Percentiles rank a stretch among this genome's conserved stretches.
phyloP scores from a whole-genome alignment of 2,797 vertebrate genomes.

The Semotilus atromaculatus region DNA sequence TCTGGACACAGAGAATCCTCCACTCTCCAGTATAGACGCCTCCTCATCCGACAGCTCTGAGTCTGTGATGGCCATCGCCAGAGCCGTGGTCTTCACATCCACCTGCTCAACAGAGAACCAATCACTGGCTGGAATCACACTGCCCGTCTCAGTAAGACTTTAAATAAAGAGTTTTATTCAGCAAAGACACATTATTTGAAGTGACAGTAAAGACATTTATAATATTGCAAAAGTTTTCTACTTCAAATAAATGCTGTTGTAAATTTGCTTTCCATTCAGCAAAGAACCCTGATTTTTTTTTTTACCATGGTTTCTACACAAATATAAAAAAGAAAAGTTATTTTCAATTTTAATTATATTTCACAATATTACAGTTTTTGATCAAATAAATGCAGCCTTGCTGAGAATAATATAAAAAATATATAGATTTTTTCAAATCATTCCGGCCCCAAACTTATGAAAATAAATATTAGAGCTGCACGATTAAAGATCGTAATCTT shows the following conservation, averaged over 20 bases:
- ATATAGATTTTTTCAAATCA: too few species aligned
- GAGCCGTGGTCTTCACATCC: slow-evolving; percentile 93
- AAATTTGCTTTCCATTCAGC: neutral
- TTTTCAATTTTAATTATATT: too few species aligned
- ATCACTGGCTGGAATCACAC: neutral
- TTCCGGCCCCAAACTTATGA: too few species aligned
- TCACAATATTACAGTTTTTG: too few species aligned
- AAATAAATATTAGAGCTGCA: too few species aligned
- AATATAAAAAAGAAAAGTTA: too few species aligned
- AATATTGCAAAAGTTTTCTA: neutral
- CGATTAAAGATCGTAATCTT: too few species aligned
- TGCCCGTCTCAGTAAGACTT: too few species aligned
- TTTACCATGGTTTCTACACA: too few species aligned
- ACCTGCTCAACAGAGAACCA: slow-evolving; percentile 77
- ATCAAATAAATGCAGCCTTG: too few species aligned
- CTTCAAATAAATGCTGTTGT: neutral
- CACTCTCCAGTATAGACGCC: slow-evolving; percentile 96
- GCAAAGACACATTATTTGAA: neutral
- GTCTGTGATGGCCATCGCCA: slow-evolving; percentile 98
- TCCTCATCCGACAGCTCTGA: slow-evolving; percentile 97
- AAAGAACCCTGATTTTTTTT: neutral
- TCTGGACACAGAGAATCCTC: slow-evolving; percentile 96
- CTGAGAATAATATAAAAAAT: too few species aligned
- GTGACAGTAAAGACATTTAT: neutral
- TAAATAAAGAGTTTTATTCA: neutral